phyloP scores from a whole-genome alignment of 2,113 vertebrate genomes.

The Speoplatyrhinus poulsoni region DNA sequence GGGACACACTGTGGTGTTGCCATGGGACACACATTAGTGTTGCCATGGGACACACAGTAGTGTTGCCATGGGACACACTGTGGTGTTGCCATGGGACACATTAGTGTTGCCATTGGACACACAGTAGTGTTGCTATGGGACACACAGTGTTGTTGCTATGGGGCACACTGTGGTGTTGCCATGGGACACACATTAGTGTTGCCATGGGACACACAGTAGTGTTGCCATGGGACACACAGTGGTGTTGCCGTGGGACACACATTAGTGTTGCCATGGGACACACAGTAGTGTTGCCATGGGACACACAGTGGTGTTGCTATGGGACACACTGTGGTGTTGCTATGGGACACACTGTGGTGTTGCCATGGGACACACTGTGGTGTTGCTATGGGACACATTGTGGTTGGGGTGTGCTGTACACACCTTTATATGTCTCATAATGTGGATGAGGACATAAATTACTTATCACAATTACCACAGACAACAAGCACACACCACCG shows the following conservation, averaged over 20 bases:
- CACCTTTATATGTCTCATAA: constrained; percentile 42
- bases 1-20: constrained; percentile 8
- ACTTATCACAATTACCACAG: constrained; percentile 28
- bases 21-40: constrained; percentile 7
- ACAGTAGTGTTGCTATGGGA: not conserved
- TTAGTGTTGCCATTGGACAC: constrained; percentile 22
- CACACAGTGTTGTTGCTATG: not conserved
- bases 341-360: constrained; percentile 13
- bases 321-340: constrained; percentile 16
- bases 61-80: constrained; percentile 1
- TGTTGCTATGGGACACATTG: constrained; percentile 20
- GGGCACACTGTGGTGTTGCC: constrained; percentile 7
- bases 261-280: too few relatives aligned
- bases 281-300: too few relatives aligned
- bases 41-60: too few relatives aligned
- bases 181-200: constrained; percentile 6
- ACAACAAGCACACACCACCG: constrained; percentile 1
- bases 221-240: constrained; percentile 3
- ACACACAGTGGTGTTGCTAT: too few relatives aligned
- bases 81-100: too few relatives aligned
- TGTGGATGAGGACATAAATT: constrained; percentile 48
- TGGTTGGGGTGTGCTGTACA: constrained; percentile 39
- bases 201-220: too few relatives aligned
- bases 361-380: too few relatives aligned
- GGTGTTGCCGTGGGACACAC: too few relatives aligned